A percentile compares a stretch with the other conserved stretches of the same genome.
These are phyloP conservation scores for Papilio xuthus DNA, from an alignment of 1,140 invertebrate species.

Conservation along the genomic window DNA sequence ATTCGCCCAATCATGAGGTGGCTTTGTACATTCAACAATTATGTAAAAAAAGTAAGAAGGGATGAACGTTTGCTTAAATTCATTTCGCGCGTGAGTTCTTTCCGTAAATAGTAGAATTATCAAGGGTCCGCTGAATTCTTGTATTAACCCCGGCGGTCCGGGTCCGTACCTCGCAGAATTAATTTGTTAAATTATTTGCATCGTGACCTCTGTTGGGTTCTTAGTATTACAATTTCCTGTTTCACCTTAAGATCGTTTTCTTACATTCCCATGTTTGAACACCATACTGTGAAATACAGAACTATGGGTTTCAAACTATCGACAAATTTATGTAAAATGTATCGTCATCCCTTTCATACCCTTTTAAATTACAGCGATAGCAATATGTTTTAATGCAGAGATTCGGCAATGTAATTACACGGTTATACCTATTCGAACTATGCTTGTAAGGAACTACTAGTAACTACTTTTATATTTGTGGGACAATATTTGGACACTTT, in stretches of 20 bases:
- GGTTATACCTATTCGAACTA: too few species aligned
- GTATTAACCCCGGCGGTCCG: conserved; percentile 41
- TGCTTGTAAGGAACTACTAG: too few species aligned
- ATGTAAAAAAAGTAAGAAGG: conserved; percentile 12
- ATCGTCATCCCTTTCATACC: too few species aligned
- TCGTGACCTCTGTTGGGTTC: not conserved
- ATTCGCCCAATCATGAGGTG: not conserved
- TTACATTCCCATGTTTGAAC: not conserved
- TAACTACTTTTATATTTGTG: too few species aligned
- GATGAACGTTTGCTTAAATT: conserved; percentile 28
- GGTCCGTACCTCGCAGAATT: not conserved
- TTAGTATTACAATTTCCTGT: not conserved
- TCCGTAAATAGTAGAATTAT: conserved; percentile 44
- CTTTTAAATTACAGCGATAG: too few species aligned
- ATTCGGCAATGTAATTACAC: too few species aligned
- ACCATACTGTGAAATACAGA: not conserved
- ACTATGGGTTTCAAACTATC: too few species aligned
- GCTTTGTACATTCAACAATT: not conserved
- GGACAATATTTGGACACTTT: too few species aligned
- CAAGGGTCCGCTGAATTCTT: conserved; percentile 46
- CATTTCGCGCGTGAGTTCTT: conserved; percentile 30
- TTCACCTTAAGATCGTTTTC: not conserved
- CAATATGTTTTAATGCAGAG: too few species aligned
- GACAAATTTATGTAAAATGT: too few species aligned
- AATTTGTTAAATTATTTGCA: conserved; percentile 31